Conservation (phyloP, 2,113 vertebrate species). For the Mus pahari region DNA sequence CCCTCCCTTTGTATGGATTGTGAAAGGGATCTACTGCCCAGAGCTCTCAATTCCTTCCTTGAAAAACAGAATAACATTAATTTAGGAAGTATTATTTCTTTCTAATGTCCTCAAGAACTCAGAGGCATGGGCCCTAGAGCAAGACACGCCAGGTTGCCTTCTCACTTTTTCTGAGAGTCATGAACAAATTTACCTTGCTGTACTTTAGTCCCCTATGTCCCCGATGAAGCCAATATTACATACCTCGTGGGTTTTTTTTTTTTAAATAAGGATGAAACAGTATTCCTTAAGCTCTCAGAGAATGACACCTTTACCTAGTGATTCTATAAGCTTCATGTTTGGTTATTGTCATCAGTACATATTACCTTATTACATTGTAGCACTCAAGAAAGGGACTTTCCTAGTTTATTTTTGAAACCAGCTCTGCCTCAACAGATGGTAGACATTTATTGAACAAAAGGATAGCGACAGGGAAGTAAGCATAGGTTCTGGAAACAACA, state of each 20-base stretch:
- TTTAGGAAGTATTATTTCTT: not conserved
- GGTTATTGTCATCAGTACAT: not conserved
- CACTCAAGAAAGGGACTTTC: not conserved
- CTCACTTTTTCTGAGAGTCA: not conserved
- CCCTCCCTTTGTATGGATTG: no score
- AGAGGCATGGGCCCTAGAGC: not conserved
- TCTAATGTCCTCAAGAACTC: not conserved
- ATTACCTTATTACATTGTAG: not conserved
- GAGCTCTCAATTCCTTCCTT: not conserved
- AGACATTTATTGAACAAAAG: not conserved
- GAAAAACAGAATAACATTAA: not conserved
- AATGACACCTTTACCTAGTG: not conserved
- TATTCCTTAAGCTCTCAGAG: not conserved
- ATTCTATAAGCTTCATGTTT: not conserved
- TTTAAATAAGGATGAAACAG: not conserved
- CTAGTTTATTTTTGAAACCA: not conserved
- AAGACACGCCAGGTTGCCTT: not conserved
- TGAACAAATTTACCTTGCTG: not conserved
- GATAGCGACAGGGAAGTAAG: not conserved
- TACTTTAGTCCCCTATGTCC: not conserved
- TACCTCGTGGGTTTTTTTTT: not conserved
- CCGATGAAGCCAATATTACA: not conserved
- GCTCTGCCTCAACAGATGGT: not conserved
- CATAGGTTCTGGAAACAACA: not conserved
- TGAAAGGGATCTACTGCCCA: not conserved